These are phyloP conservation scores for Piaya cayana DNA, from an alignment of 2,113 vertebrate species.

Conservation along the genomic window DNA sequence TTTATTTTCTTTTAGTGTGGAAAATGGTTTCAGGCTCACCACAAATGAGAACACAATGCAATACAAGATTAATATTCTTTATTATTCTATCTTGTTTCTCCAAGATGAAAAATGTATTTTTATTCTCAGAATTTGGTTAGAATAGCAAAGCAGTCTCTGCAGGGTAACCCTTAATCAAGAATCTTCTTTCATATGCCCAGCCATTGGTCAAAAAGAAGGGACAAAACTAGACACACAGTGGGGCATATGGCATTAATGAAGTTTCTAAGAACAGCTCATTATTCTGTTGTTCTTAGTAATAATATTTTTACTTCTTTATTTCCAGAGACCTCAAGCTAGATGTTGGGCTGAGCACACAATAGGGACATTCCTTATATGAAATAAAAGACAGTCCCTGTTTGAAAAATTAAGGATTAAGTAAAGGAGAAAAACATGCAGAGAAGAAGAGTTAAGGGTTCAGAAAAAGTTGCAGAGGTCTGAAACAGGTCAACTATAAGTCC, in stretches of 20 bases:
- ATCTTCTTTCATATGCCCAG: constrained; percentile 32
- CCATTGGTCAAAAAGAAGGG: neutral
- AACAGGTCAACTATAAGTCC: neutral
- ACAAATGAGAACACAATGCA: constrained; percentile 28
- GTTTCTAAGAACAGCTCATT: neutral
- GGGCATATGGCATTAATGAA: constrained; percentile 19
- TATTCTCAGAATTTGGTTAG: constrained; percentile 46
- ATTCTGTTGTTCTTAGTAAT: constrained; percentile 30
- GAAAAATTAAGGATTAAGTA: neutral
- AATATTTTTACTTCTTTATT: constrained; percentile 53
- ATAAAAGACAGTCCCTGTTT: neutral
- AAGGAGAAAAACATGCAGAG: neutral
- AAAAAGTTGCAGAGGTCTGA: neutral
- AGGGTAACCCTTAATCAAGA: constrained; percentile 25
- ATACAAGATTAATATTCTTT: constrained; percentile 50
- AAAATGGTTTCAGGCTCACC: constrained; percentile 25
- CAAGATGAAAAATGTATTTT: constrained; percentile 32
- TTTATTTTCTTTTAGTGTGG: constrained; percentile 30
- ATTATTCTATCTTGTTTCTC: constrained; percentile 57
- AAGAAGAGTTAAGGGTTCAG: neutral
- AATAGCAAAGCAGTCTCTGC: constrained; percentile 46
- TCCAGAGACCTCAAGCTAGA: neutral
- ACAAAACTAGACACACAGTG: constrained; percentile 32
- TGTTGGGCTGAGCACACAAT: neutral
- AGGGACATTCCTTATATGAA: constrained; percentile 9